phyloP scores from a whole-genome alignment of 1,140 invertebrate species.

The Kradibia gibbosae region DNA sequence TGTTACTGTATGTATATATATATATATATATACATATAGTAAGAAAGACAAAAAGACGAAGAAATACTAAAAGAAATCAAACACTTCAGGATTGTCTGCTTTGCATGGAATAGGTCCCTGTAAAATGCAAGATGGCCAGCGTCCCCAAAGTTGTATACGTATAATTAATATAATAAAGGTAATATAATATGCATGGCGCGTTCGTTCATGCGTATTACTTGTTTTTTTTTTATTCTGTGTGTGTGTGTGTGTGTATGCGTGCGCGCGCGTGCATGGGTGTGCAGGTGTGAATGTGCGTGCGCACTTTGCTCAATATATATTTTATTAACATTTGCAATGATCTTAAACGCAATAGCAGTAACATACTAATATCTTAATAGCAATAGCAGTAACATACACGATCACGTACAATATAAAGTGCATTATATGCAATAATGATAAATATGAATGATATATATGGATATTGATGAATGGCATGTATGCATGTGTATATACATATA shows the following conservation, averaged over 20 bases:
- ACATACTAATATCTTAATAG: slow-evolving; percentile 57
- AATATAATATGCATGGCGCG: slow-evolving; percentile 59
- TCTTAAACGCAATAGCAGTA: slow-evolving; percentile 41
- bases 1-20: no score
- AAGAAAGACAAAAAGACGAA: slow-evolving; percentile 43
- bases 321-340: slow-evolving; percentile 51
- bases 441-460: no score
- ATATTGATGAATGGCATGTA: no score
- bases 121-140: slow-evolving; percentile 74
- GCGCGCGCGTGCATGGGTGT: slow-evolving; percentile 41
- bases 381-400: slow-evolving; percentile 62
- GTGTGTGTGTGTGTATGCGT: not conserved
- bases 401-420: slow-evolving; percentile 53
- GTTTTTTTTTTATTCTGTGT: not conserved
- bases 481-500: slow-evolving; percentile 51
- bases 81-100: slow-evolving; percentile 73
- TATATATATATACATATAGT: slow-evolving; percentile 4
- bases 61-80: slow-evolving; percentile 68
- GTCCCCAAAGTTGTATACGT: slow-evolving; percentile 70
- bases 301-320: slow-evolving; percentile 37
- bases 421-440: slow-evolving; percentile 57
- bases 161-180: slow-evolving; percentile 63
- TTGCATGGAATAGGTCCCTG: slow-evolving; percentile 72
- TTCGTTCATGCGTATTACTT: slow-evolving; percentile 56
- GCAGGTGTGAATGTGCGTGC: slow-evolving; percentile 39